Evolutionary conservation across 2,797 vertebrate genomes (phyloP), one percentile per base, ranked within the genome.

Genomic region (Bradypodion pumilum): DNA sequence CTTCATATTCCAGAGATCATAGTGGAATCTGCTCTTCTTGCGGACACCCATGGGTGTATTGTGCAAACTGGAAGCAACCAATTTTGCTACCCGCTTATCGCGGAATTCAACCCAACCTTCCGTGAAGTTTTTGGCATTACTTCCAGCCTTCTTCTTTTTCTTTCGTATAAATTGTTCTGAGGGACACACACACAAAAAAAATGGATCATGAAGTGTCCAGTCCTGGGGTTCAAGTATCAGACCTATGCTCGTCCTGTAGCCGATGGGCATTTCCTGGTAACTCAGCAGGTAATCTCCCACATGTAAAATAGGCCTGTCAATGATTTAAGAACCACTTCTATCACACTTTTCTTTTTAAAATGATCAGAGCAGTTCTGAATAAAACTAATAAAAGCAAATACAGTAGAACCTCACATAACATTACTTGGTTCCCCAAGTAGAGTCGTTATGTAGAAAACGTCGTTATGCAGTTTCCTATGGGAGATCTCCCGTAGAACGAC

Each of bases 41-140:
- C 92, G 96, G 49, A 94, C 93, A 15, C 96, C 96, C 95, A 98
- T 98, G 0, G 96, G 94, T 0, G 97, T 97, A 95, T 96, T 98
- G 92, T 98, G 96, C 0, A 98, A 96, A 32, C 96, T 97, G 21
- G 78, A 69, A 0, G 97, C 97, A 60, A 98, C 97, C 2, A 89
- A 91, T 90, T 98, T 98, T 0, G 97, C 98, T 32, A 98, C 89
- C 0, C 96, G 95, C 82, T 98, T 98, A 89, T 98, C 97, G 40
- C 96, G 93, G 87, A 98, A 98, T 94, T 98, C 98, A 85, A 98
- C 97, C 98, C 98, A 98, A 5, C 97, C 98, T 87, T 98, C 97
- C 0, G 96, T 97, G 87, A 97, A 98, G 85, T 93, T 92, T 76
- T 95, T 95, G 73, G 79, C 79, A 56, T 85, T 85, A 44, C 73